Percentiles rank a stretch among this genome's conserved stretches.
phyloP scores from a whole-genome alignment of 2,888 invertebrate genomes.

The Ormia ochracea region DNA sequence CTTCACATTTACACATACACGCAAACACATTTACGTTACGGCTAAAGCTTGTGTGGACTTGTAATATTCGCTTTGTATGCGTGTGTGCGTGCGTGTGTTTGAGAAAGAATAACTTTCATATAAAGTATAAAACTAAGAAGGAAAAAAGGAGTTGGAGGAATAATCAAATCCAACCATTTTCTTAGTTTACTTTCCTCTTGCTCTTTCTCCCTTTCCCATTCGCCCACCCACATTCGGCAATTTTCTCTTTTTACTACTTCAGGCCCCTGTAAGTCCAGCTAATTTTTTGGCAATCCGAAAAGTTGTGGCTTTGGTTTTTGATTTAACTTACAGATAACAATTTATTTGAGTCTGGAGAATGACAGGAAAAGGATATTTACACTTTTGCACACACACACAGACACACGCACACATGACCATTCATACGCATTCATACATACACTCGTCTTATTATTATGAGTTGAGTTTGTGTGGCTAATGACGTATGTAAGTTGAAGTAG shows the following conservation, averaged over 20 bases:
- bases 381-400: background rate
- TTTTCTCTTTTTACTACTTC: background rate
- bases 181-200: background rate
- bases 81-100: background rate
- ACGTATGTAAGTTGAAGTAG: background rate
- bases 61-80: background rate
- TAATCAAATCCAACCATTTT: background rate
- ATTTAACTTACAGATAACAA: constrained; percentile 54
- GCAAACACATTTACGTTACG: constrained; percentile 12
- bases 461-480: constrained; percentile 18
- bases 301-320: constrained; percentile 47
- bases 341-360: constrained; percentile 26
- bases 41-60: background rate
- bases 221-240: background rate
- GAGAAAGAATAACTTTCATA: background rate
- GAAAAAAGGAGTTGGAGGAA: background rate
- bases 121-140: background rate
- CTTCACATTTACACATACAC: no score
- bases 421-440: no score
- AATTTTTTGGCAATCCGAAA: constrained; percentile 59
- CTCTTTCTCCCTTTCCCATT: background rate
- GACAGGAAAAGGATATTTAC: constrained; percentile 34
- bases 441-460: no score
- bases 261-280: constrained; percentile 37
- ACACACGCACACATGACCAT: background rate